A percentile compares a stretch with the other conserved stretches of the same genome.
Evolutionary conservation across 2,888 invertebrate genomes (phyloP).

Genomic region (Acrobasis repandana): DNA sequence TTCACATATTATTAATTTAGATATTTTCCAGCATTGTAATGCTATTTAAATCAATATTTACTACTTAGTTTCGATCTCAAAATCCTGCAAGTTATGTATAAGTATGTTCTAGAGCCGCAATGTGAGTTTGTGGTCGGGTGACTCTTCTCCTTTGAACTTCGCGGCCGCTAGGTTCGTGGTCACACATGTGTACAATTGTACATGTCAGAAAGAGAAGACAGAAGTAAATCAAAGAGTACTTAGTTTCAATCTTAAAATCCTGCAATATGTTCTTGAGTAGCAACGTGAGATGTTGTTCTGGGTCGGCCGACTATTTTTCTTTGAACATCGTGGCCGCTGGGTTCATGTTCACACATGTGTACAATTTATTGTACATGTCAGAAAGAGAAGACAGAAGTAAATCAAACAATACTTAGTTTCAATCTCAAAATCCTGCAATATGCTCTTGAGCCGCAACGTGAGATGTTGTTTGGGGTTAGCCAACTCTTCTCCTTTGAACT

Average conservation of each 20-base stretch:
- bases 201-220: too few species aligned
- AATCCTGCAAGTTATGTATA: too few species aligned
- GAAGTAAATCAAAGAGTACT: conserved; percentile 79
- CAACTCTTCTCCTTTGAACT: conserved; percentile 83
- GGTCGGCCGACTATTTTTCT: conserved; percentile 84
- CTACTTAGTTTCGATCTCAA: conserved; percentile 99
- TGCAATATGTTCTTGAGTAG: conserved; percentile 93
- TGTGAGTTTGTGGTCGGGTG: conserved; percentile 86
- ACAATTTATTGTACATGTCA: not conserved
- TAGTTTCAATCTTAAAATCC: conserved; percentile 98
- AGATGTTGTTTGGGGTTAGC: conserved; percentile 87
- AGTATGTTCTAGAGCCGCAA: conserved; percentile 89
- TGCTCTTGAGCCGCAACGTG: conserved; percentile 89
- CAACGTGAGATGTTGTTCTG: conserved; percentile 86
- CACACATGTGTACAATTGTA: too few species aligned
- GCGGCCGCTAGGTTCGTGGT: conserved; percentile 86
- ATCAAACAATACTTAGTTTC: conserved; percentile 91
- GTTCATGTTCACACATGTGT: conserved; percentile 69
- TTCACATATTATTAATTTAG: too few species aligned
- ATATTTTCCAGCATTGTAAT: too few species aligned
- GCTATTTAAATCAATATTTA: too few species aligned
- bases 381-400: too few species aligned
- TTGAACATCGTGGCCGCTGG: conserved; percentile 84
- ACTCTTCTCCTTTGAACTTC: conserved; percentile 84
- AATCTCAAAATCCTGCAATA: conserved; percentile 97